A percentile compares a stretch with the other conserved stretches of the same genome.
Evolutionary conservation across 2,888 invertebrate species (phyloP).

Genomic region (Drosophila mayaguana): DNA sequence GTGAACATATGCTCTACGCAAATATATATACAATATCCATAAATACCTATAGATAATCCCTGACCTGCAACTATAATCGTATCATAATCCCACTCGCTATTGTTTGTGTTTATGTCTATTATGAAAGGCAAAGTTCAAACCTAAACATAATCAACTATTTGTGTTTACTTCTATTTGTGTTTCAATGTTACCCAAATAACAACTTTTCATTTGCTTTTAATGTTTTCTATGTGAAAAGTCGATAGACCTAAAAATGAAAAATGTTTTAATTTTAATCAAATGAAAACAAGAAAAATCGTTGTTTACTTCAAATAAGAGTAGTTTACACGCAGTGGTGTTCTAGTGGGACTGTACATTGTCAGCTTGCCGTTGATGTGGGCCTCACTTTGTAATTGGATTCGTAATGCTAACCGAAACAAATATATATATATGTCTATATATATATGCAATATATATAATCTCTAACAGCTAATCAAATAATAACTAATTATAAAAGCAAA

Average conservation of each 20-base stretch:
- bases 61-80: conserved; percentile 34
- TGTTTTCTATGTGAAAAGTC: conserved; percentile 59
- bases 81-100: conserved; percentile 78
- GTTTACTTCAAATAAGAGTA: conserved; percentile 85
- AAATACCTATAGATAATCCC: conserved; percentile 23
- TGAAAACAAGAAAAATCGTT: conserved; percentile 61
- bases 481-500: conserved; percentile 37
- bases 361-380: conserved; percentile 90
- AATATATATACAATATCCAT: conserved; percentile 5
- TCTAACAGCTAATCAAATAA: conserved; percentile 54
- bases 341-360: conserved; percentile 86
- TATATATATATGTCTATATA: conserved; percentile 12
- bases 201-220: conserved; percentile 62
- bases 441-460: conserved; percentile 34
- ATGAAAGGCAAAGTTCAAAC: conserved; percentile 42
- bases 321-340: conserved; percentile 85
- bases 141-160: conserved; percentile 41
- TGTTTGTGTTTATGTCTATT: conserved; percentile 71
- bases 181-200: conserved; percentile 56
- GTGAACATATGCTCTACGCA: conserved; percentile 11
- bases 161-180: conserved; percentile 58
- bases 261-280: conserved; percentile 25
- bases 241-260: conserved; percentile 38
- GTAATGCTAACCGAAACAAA: conserved; percentile 72
- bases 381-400: conserved; percentile 84